Base-by-base conservation (phyloP, 2,797 vertebrate species). In the Hippoglossus hippoglossus region DNA sequence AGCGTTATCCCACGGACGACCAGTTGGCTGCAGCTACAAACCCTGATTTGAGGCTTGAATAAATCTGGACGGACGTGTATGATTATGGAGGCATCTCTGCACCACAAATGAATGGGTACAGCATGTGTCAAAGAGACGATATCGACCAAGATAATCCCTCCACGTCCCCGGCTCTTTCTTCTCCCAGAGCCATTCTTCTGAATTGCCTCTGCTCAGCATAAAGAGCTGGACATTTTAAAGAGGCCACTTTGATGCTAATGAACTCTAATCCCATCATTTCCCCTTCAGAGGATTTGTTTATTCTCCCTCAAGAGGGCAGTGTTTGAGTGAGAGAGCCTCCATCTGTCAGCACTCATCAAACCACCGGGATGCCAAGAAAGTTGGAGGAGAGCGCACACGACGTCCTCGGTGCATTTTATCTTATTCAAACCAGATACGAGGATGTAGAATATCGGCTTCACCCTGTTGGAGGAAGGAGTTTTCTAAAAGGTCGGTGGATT, bases 301-400 rank as follows among this genome's bases (percentile, higher is more conserved):
- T 72, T 87, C 88, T 83, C 77, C 94, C 95, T 94, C 89, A 67
- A 95, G 94, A 90, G 92, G 93, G 94, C 95, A 93, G 93, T 91
- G 89, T 94, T 93, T 93, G 87, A 89, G 85, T 88, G 88, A 83
- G 83, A 77, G 84, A 92, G 70, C 56, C 74, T 78, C 74, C 67
- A 66, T 83, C 78, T 82, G 78, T 89, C 87, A 87, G 77, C 87
- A 57, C 87, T 83, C 77, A 71, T 85, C 86, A 77, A 11, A 65
- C 77, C 84, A 63, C 50, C 2, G 66, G 62, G 47, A 69, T 57
- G 85, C 85, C 85, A 81, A 81, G 77, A 83, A 55, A 60, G 13
- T 57, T 5, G 12, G 34, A 70, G 53, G 50, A 56, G 46, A 67
- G 63, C 0, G 52, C 2, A 41, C 57, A 52, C 18, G 47, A 62